Percentiles rank a stretch among this genome's conserved stretches.
These are phyloP conservation scores for Papilio helenus DNA, from an alignment of 1,140 invertebrate species.

Conservation along the genomic window DNA sequence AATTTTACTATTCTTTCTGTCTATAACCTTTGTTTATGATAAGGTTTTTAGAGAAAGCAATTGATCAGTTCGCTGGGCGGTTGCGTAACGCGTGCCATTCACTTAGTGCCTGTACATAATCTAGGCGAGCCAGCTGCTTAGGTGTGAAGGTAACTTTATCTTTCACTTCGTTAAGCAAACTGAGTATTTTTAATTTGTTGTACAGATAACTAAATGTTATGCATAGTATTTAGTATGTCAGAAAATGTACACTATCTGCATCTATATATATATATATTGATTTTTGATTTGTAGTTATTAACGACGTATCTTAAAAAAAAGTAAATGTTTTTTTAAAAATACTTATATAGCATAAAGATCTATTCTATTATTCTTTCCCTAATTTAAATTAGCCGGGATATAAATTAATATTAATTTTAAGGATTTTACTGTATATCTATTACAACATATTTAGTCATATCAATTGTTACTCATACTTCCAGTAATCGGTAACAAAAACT, in stretches of 20 bases:
- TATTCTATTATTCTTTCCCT: too few relatives aligned
- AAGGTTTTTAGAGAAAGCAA: slow-evolving; percentile 24
- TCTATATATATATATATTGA: too few relatives aligned
- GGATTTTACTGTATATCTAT: neutral
- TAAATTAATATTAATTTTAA: too few relatives aligned
- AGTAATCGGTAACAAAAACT: neutral
- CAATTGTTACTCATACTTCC: neutral
- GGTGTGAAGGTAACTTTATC: slow-evolving; percentile 33
- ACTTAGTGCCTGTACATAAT: slow-evolving; percentile 31
- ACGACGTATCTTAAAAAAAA: too few relatives aligned
- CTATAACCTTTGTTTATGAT: neutral
- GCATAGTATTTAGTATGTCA: neutral
- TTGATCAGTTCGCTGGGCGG: slow-evolving; percentile 15
- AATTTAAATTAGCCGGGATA: too few relatives aligned
- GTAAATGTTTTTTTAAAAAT: too few relatives aligned
- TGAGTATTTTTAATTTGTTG: neutral
- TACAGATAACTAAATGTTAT: neutral
- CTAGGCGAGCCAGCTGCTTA: slow-evolving; percentile 30
- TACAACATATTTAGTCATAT: neutral
- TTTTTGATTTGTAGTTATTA: too few relatives aligned
- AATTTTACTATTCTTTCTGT: neutral
- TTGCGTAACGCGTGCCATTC: slow-evolving; percentile 24
- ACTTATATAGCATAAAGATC: too few relatives aligned
- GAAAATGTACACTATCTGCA: too few relatives aligned
- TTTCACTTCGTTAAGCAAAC: slow-evolving; percentile 23